Percentiles rank a stretch among this genome's conserved stretches.
phyloP scores from a whole-genome alignment of 1,140 invertebrate genomes.

The Drosophila bifasciata region DNA sequence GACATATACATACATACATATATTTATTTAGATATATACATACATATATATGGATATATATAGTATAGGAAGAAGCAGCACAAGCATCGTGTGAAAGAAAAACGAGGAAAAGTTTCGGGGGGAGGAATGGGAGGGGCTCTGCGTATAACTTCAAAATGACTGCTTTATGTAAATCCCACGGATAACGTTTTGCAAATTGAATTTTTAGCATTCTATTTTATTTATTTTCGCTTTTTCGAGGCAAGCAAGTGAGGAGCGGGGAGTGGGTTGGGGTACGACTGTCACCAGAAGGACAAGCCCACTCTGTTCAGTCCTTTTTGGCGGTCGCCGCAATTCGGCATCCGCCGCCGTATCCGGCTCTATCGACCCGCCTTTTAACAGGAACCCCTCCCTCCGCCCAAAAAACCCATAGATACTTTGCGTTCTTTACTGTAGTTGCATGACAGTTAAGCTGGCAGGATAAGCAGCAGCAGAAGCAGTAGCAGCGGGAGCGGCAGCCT shows the following conservation, averaged over 20 bases:
- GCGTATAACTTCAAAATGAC: slow-evolving; percentile 84
- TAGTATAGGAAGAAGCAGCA: slow-evolving; percentile 22
- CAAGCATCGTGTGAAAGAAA: neutral
- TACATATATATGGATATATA: slow-evolving; percentile 25
- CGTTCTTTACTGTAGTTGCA: slow-evolving; percentile 68
- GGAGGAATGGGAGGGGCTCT: slow-evolving; percentile 26
- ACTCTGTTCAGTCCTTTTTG: slow-evolving; percentile 41
- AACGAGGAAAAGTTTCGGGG: slow-evolving; percentile 35
- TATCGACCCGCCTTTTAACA: slow-evolving; percentile 48
- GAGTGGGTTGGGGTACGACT: slow-evolving; percentile 22
- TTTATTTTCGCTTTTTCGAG: slow-evolving; percentile 76
- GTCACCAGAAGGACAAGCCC: slow-evolving; percentile 63
- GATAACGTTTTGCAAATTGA: slow-evolving; percentile 84
- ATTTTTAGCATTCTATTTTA: slow-evolving; percentile 84
- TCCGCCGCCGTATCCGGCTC: slow-evolving; percentile 49
- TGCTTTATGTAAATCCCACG: slow-evolving; percentile 84
- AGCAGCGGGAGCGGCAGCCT: slow-evolving; percentile 1
- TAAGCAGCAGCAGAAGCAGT: slow-evolving; percentile 51
- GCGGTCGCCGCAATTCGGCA: slow-evolving; percentile 51
- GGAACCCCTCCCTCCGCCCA: neutral
- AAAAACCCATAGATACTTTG: slow-evolving; percentile 67
- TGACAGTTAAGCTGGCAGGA: slow-evolving; percentile 78
- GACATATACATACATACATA: slow-evolving; percentile 16
- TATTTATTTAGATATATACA: slow-evolving; percentile 32
- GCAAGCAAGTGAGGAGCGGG: neutral